Evolutionary conservation across 2,888 invertebrate species (phyloP).

Genomic region (Apoderus coryli): DNA sequence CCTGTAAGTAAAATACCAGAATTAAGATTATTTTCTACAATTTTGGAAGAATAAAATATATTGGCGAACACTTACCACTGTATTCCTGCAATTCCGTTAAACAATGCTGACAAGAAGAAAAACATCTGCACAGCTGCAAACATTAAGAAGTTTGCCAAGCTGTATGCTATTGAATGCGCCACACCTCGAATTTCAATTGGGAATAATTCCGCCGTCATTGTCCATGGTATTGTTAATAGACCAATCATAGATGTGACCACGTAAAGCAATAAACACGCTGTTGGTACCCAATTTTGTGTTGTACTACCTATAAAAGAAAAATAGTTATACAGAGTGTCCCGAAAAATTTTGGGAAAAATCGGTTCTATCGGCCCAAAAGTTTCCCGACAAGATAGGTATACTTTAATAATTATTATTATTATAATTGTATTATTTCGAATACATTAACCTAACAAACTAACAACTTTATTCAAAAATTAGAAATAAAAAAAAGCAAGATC

Average conservation of each 20-base stretch:
- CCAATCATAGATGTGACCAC: conserved; percentile 46
- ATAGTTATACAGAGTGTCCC: no score
- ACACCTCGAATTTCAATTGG: conserved; percentile 44
- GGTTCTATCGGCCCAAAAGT: no score
- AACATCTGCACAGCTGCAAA: conserved; percentile 42
- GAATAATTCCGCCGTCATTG: conserved; percentile 49
- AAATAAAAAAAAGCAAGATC: no score
- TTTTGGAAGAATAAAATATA: conserved; percentile 1
- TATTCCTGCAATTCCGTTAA: conserved; percentile 36
- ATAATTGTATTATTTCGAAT: no score
- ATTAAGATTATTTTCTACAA: no score
- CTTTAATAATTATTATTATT: no score
- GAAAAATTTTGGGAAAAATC: no score
- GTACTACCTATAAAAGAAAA: conserved; percentile 23
- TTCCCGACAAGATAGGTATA: no score
- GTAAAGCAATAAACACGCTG: conserved; percentile 37
- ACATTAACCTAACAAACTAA: no score
- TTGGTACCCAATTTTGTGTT: conserved; percentile 34
- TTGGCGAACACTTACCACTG: conserved; percentile 28
- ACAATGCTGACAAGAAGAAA: conserved; percentile 22
- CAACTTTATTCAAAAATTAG: no score
- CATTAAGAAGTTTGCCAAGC: conserved; percentile 42
- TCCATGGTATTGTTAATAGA: conserved; percentile 46
- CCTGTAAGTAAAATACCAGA: conserved; percentile 15
- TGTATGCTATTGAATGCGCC: conserved; percentile 42